Base-by-base conservation (phyloP, 64 coral and sea anemone genomes). In the Porites australiensis region DNA sequence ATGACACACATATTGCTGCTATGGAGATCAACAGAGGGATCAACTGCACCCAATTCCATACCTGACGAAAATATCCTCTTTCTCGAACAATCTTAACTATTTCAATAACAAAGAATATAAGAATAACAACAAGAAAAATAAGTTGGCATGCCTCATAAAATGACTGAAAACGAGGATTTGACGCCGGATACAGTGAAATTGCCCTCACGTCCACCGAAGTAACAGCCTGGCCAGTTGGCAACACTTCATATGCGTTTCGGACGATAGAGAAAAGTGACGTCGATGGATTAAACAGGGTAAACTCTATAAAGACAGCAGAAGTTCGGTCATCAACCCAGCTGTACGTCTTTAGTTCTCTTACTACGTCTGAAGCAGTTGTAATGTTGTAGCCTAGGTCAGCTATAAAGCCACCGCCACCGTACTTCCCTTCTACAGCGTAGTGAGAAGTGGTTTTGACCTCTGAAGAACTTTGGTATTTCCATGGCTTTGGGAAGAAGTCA, bases 11-110 rank as follows among this genome's bases (percentile, higher is more conserved):
- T 2, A 74, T 10, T 8, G 89, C 89, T 5, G 58, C 20, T 9
- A 83, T 2, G 3, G 89, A 69, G 21, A 63, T 61, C 49, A 91
- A 8, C 46, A 91, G 68, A 14, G 71, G 89, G 11, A 54, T 13
- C 2, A 90, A 22, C 22, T 82, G 50, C 13, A 90, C 22, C 89
- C 89, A 91, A 53, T 91, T 91, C 89, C 89, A 84, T 11, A 91
- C 5, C 48, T 75, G 8, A 3, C 37, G 49, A 2, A 91, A 58
- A 43, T 91, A 83, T 7, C 44, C 3, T n/a, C 74, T 83, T 74
- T 91, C 27, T 46, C 73, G 21, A 13, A 70, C 51, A 12, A 91
- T 8, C 15, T 91, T 58, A 13, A 82, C 59, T 8, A 91, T 75
- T 47, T 91, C 53, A 7, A 59, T 55, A 12, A 48, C 19, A 18